Evolutionary conservation across 2,113 vertebrate genomes (phyloP).

Genomic region (Tamias sibiricus): DNA sequence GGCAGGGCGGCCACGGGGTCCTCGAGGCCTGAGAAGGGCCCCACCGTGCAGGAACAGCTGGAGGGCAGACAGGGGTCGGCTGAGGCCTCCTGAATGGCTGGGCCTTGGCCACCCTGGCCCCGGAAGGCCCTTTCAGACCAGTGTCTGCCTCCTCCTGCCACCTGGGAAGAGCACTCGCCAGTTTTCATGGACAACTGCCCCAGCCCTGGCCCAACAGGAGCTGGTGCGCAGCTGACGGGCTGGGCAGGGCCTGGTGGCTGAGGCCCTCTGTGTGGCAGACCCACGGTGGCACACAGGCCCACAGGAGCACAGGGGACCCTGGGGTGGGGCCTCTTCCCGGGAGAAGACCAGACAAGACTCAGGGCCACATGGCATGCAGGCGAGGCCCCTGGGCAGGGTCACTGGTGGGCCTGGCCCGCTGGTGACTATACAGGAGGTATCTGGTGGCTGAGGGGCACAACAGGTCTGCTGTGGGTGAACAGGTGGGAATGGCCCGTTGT

Average conservation of each 20-base stretch:
- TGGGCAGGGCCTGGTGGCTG: not conserved
- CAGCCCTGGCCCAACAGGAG: not conserved
- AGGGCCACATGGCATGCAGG: not conserved
- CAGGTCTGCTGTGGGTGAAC: no score
- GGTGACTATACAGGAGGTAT: no score
- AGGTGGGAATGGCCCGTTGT: not conserved
- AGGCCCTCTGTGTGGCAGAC: not conserved
- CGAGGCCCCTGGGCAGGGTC: no score
- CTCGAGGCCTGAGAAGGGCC: conserved; percentile 88
- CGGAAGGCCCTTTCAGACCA: no score
- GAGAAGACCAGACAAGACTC: not conserved
- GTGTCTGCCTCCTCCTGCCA: not conserved
- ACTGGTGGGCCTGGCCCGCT: not conserved
- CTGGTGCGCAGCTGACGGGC: no score
- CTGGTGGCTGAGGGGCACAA: not conserved
- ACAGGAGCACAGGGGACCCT: no score
- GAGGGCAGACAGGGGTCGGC: conserved; percentile 78
- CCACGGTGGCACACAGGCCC: no score
- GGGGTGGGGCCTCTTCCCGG: not conserved
- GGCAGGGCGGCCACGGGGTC: conserved; percentile 89
- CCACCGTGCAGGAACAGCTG: conserved; percentile 90
- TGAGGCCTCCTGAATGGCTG: not conserved
- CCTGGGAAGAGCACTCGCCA: no score
- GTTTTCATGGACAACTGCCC: not conserved
- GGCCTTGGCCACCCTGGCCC: not conserved